phyloP scores from a whole-genome alignment of 2,888 invertebrate species.

The Epirrita christyi region DNA sequence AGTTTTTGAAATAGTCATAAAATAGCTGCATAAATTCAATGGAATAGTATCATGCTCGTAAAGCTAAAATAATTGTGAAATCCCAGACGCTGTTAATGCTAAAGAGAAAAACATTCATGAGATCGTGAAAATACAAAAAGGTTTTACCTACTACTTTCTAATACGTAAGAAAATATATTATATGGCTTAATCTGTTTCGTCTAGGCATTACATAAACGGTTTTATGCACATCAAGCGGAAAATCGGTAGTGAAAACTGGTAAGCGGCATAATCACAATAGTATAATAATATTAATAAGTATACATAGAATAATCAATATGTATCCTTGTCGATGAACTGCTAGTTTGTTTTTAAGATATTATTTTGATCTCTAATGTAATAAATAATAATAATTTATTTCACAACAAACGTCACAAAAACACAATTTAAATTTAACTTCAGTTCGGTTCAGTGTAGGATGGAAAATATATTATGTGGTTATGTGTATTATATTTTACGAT shows the following conservation, averaged over 20 bases:
- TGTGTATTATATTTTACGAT: no score
- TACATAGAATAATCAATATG: no score
- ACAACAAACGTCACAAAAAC: no score
- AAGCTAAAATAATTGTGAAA: slow-evolving; percentile 1
- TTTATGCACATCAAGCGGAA: slow-evolving; percentile 5
- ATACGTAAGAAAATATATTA: slow-evolving; percentile 12
- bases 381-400: no score
- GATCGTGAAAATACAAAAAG: slow-evolving; percentile 14
- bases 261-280: not conserved
- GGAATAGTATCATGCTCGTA: not conserved
- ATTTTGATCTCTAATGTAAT: no score
- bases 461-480: no score
- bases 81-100: slow-evolving; percentile 5
- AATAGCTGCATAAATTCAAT: not conserved
- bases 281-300: no score
- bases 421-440: no score
- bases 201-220: slow-evolving; percentile 18
- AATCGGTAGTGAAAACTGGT: not conserved
- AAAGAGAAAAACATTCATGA: slow-evolving; percentile 16
- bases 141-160: slow-evolving; percentile 15
- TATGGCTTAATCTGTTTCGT: slow-evolving; percentile 16
- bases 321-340: no score
- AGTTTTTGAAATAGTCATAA: no score
- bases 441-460: no score
- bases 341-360: no score